phyloP scores from a whole-genome alignment of 2,888 invertebrate species.

The Allygus modestus region DNA sequence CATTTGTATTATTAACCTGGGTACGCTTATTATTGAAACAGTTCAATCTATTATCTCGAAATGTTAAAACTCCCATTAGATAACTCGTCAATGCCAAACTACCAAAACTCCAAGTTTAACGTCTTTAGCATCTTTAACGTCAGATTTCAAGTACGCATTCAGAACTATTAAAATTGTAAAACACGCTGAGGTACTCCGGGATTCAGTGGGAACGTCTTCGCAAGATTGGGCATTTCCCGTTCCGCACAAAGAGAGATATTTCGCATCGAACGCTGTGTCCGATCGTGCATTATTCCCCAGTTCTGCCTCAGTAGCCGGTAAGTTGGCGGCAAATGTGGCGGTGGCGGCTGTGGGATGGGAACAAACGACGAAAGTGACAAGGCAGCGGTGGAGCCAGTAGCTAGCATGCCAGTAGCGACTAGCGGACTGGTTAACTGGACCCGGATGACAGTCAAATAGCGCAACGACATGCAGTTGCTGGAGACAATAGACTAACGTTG shows the following conservation, averaged over 20 bases:
- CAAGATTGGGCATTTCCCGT: no score
- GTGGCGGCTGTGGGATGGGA: neutral
- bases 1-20: no score
- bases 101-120: no score
- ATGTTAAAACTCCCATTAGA: no score
- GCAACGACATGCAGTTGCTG: slow-evolving; percentile 22
- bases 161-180: no score
- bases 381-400: neutral
- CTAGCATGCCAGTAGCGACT: neutral
- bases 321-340: neutral
- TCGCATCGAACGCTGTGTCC: neutral
- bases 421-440: slow-evolving; percentile 40
- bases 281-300: slow-evolving; percentile 18
- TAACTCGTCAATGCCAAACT: no score
- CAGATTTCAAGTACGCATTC: no score
- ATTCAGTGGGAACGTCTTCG: no score
- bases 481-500: neutral
- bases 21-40: no score
- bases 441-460: slow-evolving; percentile 42
- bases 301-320: slow-evolving; percentile 6
- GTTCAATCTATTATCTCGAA: no score
- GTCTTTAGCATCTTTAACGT: no score
- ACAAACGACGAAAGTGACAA: neutral
- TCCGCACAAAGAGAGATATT: slow-evolving; percentile 13
- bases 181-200: no score